Base-by-base conservation (phyloP, 2,797 vertebrate species). In the Oreochromis grahami region DNA sequence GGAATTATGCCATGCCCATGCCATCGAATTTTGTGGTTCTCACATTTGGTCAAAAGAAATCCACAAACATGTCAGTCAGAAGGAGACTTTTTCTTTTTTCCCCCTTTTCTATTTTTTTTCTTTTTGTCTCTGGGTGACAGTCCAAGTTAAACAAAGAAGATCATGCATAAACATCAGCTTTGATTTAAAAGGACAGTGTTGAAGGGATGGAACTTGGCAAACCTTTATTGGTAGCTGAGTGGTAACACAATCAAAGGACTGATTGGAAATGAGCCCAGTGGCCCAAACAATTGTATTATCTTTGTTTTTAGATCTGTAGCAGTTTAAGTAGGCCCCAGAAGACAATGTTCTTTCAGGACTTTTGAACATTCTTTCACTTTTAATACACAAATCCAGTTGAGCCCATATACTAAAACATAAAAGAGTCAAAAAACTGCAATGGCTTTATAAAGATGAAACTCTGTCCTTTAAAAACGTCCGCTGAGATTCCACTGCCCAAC, bases 11-110 rank as follows among this genome's bases (percentile, higher is more conserved):
- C 15, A 14, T 63, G 29, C 8, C 78, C 86, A 85, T 90, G 43
- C 86, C 76, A 38, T 50, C 53, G 70, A 93, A 90, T 78, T 87
- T 89, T 94, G 91, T 90, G 92, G 92, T 85, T 87, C 50, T 85
- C 15, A 79, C 45, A 84, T 65, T 87, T 84, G 82, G 55, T 90
- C 48, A 78, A 84, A 86, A 80, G 13, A 86, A 88, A 84, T 87
- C 87, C 91, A 70, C 88, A 89, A 81, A 89, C 91, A 92, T 89
- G 34, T 70, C 70, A 81, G 52, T 84, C 29, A 86, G 38, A 60
- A 51, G 70, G 24, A 80, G 45, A 45, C 32, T 82, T 19, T 70
- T 14, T 72, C 29, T 72, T 68, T 79, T 63, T 70, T 0, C 10
- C 32, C 32, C 58, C 17, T n/a, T 36, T 63, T 63, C 56, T 60